A percentile compares a stretch with the other conserved stretches of the same genome.
phyloP scores from a whole-genome alignment of 2,888 invertebrate species.

The Tetragonisca angustula region DNA sequence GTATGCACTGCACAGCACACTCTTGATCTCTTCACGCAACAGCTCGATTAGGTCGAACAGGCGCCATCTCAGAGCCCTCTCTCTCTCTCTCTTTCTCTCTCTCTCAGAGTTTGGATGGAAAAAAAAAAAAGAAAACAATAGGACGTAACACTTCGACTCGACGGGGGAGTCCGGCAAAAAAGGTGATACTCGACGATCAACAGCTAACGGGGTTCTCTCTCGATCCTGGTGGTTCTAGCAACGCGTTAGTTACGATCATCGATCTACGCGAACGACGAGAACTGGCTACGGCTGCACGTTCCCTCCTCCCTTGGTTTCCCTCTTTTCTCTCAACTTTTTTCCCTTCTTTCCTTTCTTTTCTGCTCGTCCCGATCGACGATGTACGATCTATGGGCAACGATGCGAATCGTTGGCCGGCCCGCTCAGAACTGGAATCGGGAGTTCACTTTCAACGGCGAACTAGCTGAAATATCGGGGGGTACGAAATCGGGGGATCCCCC shows the following conservation, averaged over 20 bases:
- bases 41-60: conserved; percentile 12
- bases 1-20: conserved; percentile 56
- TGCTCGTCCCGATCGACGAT: neutral
- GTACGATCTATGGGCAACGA: conserved; percentile 28
- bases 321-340: conserved; percentile 23
- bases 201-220: conserved; percentile 26
- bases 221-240: conserved; percentile 48
- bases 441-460: conserved; percentile 57
- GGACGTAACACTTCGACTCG: conserved; percentile 1
- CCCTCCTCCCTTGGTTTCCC: neutral
- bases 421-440: conserved; percentile 74
- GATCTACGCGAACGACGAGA: conserved; percentile 12
- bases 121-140: neutral
- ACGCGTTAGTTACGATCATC: conserved; percentile 31
- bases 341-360: too few relatives aligned
- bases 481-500: conserved; percentile 72
- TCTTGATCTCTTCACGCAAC: conserved; percentile 46
- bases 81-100: too few relatives aligned
- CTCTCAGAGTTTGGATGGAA: neutral
- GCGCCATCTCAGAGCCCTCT: conserved; percentile 30
- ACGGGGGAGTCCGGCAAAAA: neutral
- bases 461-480: conserved; percentile 61
- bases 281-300: neutral
- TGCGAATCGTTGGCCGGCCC: conserved; percentile 77
- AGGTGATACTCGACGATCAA: conserved; percentile 17